Evolutionary conservation across 2,113 vertebrate species (phyloP).

Genomic region (Lepidothrix coronata): DNA sequence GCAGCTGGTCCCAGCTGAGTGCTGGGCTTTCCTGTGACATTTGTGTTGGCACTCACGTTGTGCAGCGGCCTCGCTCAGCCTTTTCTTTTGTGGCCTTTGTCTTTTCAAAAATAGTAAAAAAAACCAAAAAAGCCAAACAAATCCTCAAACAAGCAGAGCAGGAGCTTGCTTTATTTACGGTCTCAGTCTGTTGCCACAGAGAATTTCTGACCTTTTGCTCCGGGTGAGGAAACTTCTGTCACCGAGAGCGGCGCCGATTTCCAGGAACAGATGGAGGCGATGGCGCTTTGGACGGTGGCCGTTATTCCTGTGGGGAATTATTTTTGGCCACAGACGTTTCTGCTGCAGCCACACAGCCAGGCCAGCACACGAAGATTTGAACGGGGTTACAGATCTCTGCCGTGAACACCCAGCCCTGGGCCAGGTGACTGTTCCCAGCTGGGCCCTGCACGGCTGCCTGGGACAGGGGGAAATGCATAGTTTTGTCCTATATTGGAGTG

Average conservation of each 20-base stretch:
- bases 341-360: background rate
- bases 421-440: background rate
- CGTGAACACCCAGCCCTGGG: no score
- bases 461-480: fast-evolving
- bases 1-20: background rate
- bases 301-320: fast-evolving
- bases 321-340: background rate
- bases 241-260: fast-evolving
- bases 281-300: fast-evolving
- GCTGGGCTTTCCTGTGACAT: fast-evolving
- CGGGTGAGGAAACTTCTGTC: background rate
- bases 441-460: background rate
- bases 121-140: no score
- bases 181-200: background rate
- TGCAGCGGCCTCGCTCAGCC: background rate
- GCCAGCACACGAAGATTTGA: fast-evolving
- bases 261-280: background rate
- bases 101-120: background rate
- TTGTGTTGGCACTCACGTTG: fast-evolving
- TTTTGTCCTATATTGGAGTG: fast-evolving
- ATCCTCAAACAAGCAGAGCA: background rate
- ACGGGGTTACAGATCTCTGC: no score
- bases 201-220: background rate
- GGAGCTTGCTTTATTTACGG: fast-evolving
- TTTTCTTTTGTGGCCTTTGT: background rate